phyloP scores from a whole-genome alignment of 2,888 invertebrate genomes.

The Digitonthophagus gazella region DNA sequence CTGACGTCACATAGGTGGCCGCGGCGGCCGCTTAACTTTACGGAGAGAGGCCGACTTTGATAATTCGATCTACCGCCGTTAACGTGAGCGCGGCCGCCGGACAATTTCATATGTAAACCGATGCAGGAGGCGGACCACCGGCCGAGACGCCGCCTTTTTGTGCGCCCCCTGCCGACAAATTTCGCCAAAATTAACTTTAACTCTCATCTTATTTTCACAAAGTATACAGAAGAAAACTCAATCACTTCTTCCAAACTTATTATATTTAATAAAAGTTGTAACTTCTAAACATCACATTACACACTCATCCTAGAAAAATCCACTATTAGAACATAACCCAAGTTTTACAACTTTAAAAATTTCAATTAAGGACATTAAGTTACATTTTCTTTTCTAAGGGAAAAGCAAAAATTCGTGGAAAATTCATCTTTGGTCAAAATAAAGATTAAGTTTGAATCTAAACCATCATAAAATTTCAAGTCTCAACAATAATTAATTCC shows the following conservation, averaged over 20 bases:
- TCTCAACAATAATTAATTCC: too few relatives aligned
- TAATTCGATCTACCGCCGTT: constrained; percentile 40
- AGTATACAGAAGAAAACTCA: neutral
- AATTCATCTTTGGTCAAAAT: too few relatives aligned
- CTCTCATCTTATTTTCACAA: neutral
- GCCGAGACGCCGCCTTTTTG: constrained; percentile 27
- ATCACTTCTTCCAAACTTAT: neutral
- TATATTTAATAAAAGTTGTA: too few relatives aligned
- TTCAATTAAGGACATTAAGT: too few relatives aligned
- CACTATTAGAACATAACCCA: too few relatives aligned
- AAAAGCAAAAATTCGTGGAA: too few relatives aligned
- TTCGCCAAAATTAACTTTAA: neutral
- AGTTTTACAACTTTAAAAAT: too few relatives aligned
- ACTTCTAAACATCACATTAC: too few relatives aligned
- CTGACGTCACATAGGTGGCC: constrained; percentile 33
- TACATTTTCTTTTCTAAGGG: too few relatives aligned
- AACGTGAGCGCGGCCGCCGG: constrained; percentile 37
- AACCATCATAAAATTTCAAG: too few relatives aligned
- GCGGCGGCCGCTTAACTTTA: constrained; percentile 35
- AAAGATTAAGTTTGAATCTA: too few relatives aligned
- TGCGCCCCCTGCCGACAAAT: constrained; percentile 16
- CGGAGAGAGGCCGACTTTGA: constrained; percentile 36
- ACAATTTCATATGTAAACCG: constrained; percentile 39
- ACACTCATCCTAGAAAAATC: too few relatives aligned
- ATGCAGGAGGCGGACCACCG: constrained; percentile 36